Conservation (phyloP, 2,888 invertebrate species). For the Heliconius ismenius region DNA sequence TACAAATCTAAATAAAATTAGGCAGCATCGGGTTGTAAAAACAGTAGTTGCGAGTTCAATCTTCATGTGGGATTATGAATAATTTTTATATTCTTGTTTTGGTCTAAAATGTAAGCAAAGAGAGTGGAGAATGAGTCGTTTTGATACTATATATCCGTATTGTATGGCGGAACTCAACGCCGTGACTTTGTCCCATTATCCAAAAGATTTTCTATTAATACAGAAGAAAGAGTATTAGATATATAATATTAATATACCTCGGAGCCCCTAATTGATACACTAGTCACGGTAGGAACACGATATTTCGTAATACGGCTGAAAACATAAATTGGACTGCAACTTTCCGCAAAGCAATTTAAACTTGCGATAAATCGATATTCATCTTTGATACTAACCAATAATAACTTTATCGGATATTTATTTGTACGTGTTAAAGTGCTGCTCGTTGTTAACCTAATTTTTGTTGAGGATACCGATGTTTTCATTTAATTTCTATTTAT, state of each 20-base stretch:
- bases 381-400: constrained; percentile 38
- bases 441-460: neutral
- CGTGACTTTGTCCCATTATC: neutral
- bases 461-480: neutral
- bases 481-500: neutral
- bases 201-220: neutral
- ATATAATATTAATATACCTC: constrained; percentile 10
- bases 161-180: neutral
- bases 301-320: constrained; percentile 26
- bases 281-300: constrained; percentile 14
- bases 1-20: neutral
- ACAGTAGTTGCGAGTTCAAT: neutral
- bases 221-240: neutral
- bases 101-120: no score
- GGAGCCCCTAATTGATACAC: constrained; percentile 18
- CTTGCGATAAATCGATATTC: constrained; percentile 49
- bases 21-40: neutral
- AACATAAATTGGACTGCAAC: constrained; percentile 50
- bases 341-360: constrained; percentile 54
- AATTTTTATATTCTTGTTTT: neutral
- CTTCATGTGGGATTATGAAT: neutral
- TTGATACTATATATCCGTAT: neutral
- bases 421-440: neutral
- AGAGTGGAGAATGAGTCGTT: no score
- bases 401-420: constrained; percentile 30